Evolutionary conservation across 2,113 vertebrate species (phyloP), one percentile per base, ranked within the genome.

Genomic region (Agelaius tricolor): DNA sequence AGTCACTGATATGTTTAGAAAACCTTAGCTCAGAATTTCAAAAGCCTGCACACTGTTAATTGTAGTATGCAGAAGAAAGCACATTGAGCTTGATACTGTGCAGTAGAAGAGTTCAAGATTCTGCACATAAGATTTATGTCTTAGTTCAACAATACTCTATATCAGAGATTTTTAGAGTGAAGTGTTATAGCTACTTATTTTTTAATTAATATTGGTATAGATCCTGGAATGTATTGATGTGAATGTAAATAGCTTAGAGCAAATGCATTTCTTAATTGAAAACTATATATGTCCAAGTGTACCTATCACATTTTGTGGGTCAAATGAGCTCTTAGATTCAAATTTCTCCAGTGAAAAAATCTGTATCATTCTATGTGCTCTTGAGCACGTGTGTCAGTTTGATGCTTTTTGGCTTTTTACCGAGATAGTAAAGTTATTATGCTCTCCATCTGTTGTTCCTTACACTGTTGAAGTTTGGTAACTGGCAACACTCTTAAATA

Each of bases 391-490:
- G 18, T 71, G 47, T 91, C 35, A 81, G 44, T 94, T 96, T 96
- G 88, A 96, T 92, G 52, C 12, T 65, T 95, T 96, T 90, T 97
- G 95, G 88, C 94, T 95, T 90, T 92, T 76, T 72, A 72, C 72
- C 1, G 14, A 92, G 33, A 49, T 63, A 71, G 79, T 59, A 47
- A 90, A 96, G 47, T 74, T 93, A 43, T 93, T 94, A 90, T 94
- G 59, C 82, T 93, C 84, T 88, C 93, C 93, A 94, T 96, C 95
- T 97, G 94, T 62, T 94, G 87, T 88, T 94, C 85, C 73, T 93
- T 96, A 78, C 73, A 88, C 79, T 71, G 57, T 13, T 86, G 79
- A 94, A 87, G 51, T 84, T 96, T 89, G 75, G 24, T 90, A 92
- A 92, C 87, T 75, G 76, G 55, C 79, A 95, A 71, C 26, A 33